Percentiles rank a stretch among this genome's conserved stretches.
Conservation (phyloP, 2,113 vertebrate genomes). For the Cochlearius cochlearius region DNA sequence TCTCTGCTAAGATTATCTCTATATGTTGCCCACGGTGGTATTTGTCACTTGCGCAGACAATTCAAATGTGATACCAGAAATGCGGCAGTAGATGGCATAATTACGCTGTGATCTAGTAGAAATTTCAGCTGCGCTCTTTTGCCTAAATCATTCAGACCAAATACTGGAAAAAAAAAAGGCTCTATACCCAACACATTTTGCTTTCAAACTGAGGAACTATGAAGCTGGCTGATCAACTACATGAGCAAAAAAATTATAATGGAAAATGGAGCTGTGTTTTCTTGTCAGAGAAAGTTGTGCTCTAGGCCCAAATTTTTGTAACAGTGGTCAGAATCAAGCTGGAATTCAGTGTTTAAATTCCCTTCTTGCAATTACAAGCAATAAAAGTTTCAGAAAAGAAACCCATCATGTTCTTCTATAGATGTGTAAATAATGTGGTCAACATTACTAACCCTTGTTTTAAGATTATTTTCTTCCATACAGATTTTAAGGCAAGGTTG, state of each 20-base stretch:
- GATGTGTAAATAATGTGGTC: background rate
- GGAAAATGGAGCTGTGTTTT: background rate
- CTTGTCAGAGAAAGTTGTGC: background rate
- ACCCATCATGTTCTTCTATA: background rate
- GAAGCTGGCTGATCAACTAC: background rate
- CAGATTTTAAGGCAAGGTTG: background rate
- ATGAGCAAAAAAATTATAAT: background rate
- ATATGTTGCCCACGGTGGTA: background rate
- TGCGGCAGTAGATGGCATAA: conserved; percentile 43
- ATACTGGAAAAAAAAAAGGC: background rate
- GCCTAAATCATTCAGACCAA: background rate
- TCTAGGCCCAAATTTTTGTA: background rate
- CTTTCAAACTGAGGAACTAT: background rate
- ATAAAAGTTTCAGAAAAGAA: background rate
- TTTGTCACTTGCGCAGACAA: background rate
- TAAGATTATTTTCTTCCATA: background rate
- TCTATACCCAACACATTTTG: background rate
- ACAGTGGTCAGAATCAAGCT: background rate
- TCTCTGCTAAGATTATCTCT: background rate
- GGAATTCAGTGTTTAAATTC: background rate
- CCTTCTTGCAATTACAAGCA: background rate
- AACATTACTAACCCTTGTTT: background rate
- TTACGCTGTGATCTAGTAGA: background rate
- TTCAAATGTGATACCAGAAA: conserved; percentile 30
- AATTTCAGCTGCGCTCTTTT: background rate